Evolutionary conservation across 1,140 invertebrate genomes (phyloP), one percentile per base, ranked within the genome.

Genomic region (Prorops nasuta): DNA sequence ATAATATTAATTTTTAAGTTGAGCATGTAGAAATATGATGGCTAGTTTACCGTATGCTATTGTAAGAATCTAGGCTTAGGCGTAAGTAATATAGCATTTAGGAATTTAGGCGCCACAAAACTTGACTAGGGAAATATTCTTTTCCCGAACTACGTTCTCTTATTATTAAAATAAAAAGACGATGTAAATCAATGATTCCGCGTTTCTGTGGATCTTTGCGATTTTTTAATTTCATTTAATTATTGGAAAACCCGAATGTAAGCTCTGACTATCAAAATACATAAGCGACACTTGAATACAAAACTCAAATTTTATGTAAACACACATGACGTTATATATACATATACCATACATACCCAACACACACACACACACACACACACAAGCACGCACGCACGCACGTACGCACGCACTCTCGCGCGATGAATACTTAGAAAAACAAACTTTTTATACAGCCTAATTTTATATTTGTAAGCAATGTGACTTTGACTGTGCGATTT

Each of bases 1-100:
- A 72, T 76, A 74, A 67, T 74, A 74, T 56, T 74, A 75, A 62
- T 62, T 69, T 71, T 51, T 73, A 75, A 72, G 66, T 61, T 64
- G 57, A 69, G 54, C 64, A 71, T 72, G 66, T 75, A 73, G 71
- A 65, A 69, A 70, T 69, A 69, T 60, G 58, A 75, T 71, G 64
- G 67, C 59, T 75, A 67, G 68, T 67, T 73, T 71, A 73, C 42
- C 40, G 43, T 57, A 57, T 39, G 41, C 44, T 60, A 54, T 41
- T 35, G 34, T 35, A 35, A 35, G 55, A 63, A 44, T 60, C 53
- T 74, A 74, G 68, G 64, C 63, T 66, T 69, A 75, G 66, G 57
- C 14, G 38, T 68, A 71, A 77, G 72, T 44, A n/a, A n/a, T n/a
- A n/a, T 73, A 77, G 71, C 65, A 63, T 68, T 69, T 75, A 76